These are phyloP conservation scores for Argyresthia albistria DNA, from an alignment of 2,888 invertebrate genomes.

Conservation along the genomic window DNA sequence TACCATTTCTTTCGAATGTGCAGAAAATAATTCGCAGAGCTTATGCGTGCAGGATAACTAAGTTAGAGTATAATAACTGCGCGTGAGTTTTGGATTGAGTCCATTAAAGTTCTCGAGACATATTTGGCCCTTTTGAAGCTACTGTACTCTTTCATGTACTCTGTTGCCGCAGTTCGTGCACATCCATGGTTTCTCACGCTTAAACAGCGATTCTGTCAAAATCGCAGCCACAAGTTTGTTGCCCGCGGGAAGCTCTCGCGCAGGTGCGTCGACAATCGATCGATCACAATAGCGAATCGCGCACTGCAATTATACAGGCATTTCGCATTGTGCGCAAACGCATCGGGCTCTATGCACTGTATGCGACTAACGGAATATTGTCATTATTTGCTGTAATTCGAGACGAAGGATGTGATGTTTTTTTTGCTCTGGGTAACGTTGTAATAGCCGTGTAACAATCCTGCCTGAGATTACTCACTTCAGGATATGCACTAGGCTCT, in stretches of 20 bases:
- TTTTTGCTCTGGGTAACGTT: not conserved
- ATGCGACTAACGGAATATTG: constrained; percentile 30
- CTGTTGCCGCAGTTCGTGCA: too few relatives aligned
- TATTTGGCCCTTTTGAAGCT: too few relatives aligned
- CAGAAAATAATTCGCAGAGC: too few relatives aligned
- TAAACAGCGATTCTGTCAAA: not conserved
- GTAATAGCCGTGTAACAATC: too few relatives aligned
- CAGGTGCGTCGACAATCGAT: constrained; percentile 37
- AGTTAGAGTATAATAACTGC: too few relatives aligned
- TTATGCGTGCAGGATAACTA: too few relatives aligned
- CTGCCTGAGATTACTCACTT: too few relatives aligned
- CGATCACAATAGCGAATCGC: constrained; percentile 15
- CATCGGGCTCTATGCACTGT: not conserved
- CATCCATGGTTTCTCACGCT: constrained; percentile 3
- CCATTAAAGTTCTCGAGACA: too few relatives aligned
- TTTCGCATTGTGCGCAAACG: constrained; percentile 22
- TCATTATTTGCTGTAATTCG: constrained; percentile 16
- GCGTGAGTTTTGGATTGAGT: too few relatives aligned
- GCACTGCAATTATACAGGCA: constrained; percentile 34
- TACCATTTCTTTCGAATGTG: not conserved
- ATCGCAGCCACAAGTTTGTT: not conserved
- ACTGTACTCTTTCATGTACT: too few relatives aligned
- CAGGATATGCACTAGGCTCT: not conserved
- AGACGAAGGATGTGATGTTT: constrained; percentile 11
- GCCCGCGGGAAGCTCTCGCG: constrained; percentile 23